phyloP scores from a whole-genome alignment of 1,140 invertebrate genomes.

The Drosophila tsacasi region DNA sequence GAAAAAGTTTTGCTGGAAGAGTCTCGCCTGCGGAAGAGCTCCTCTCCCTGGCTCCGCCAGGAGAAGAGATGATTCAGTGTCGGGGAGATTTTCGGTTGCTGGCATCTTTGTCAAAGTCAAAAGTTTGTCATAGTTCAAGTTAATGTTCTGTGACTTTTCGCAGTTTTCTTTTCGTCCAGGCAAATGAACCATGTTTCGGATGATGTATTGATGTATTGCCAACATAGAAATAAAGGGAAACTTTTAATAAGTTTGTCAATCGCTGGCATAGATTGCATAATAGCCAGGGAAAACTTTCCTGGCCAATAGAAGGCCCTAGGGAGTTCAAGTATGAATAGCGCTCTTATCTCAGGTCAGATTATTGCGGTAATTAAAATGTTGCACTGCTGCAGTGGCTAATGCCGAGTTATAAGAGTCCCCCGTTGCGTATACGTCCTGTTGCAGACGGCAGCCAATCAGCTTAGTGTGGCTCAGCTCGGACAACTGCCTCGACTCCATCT shows the following conservation, averaged over 20 bases:
- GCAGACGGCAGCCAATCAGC: conserved; percentile 62
- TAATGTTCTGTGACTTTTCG: conserved; percentile 82
- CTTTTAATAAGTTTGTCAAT: conserved; percentile 79
- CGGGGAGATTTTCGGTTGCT: conserved; percentile 55
- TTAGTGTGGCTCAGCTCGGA: conserved; percentile 67
- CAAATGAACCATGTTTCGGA: conserved; percentile 74
- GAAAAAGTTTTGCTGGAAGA: conserved; percentile 64
- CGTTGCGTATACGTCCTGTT: conserved; percentile 64
- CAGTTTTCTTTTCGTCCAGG: conserved; percentile 60
- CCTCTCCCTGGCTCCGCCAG: background rate
- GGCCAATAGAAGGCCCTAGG: conserved; percentile 7
- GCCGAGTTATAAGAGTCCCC: conserved; percentile 41
- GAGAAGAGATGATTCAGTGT: conserved; percentile 19
- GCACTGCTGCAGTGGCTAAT: conserved; percentile 61
- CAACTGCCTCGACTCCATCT: conserved; percentile 21
- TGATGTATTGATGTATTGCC: conserved; percentile 66
- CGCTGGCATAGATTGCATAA: conserved; percentile 40
- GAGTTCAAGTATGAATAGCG: too few species aligned
- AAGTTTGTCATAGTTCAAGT: conserved; percentile 82
- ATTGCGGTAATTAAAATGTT: conserved; percentile 69
- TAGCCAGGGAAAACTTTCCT: conserved; percentile 38
- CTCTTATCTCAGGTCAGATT: background rate
- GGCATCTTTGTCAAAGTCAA: conserved; percentile 78
- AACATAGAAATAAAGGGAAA: conserved; percentile 39
- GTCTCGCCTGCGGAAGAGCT: conserved; percentile 24